A percentile compares a stretch with the other conserved stretches of the same genome.
Conservation (phyloP, 2,888 invertebrate genomes). For the Pheosia gnoma region DNA sequence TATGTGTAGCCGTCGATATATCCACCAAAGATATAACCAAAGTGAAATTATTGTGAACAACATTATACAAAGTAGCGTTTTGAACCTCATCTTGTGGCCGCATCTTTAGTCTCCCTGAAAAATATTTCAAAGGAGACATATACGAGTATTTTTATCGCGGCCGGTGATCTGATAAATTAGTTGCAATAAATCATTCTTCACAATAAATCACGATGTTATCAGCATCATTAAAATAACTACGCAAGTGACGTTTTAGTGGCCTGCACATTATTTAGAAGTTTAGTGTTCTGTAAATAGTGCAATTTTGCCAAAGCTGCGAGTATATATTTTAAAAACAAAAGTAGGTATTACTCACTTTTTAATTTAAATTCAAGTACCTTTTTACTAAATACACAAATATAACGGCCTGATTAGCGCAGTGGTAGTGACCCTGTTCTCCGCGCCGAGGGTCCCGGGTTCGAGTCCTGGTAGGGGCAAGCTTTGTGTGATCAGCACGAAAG, state of each 20-base stretch:
- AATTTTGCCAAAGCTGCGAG: too few relatives aligned
- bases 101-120: background rate
- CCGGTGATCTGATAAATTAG: slow-evolving; percentile 12
- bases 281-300: too few relatives aligned
- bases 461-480: too few relatives aligned
- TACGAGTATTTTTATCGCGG: slow-evolving; percentile 5
- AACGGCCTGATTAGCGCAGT: too few relatives aligned
- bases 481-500: too few relatives aligned
- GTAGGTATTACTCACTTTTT: too few relatives aligned
- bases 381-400: too few relatives aligned
- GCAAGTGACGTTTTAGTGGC: background rate
- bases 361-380: too few relatives aligned
- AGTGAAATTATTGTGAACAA: background rate
- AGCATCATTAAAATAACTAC: background rate
- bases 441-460: too few relatives aligned
- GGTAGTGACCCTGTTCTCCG: too few relatives aligned
- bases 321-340: too few relatives aligned
- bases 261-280: background rate
- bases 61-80: background rate
- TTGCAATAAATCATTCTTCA: slow-evolving; percentile 4
- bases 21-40: background rate
- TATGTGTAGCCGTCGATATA: too few relatives aligned
- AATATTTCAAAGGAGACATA: background rate
- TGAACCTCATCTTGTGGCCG: background rate
- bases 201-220: background rate